Base-by-base conservation (phyloP, 23 tunicate genomes). In the Clavelina lepadiformis region DNA sequence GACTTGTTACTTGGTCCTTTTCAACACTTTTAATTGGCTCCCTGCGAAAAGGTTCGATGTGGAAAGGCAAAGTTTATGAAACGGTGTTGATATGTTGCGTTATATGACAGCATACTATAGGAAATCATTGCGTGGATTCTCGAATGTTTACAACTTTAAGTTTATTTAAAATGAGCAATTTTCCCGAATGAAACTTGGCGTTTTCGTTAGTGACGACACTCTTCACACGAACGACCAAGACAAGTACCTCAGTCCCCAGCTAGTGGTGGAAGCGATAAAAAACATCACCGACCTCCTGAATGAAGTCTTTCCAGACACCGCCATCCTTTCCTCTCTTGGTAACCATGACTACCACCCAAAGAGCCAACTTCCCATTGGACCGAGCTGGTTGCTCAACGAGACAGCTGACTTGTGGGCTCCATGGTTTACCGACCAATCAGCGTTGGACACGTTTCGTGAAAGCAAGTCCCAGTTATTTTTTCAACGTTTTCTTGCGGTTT, bases 261-360 rank as follows among this genome's bases (percentile, higher is more conserved):
- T 37, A 31, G 88, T 81, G 30, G 28, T 81, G 28, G 72, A 81
- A 35, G 52, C 67, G 20, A 54, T 81, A 56, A 31, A 38, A 7
- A 72, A 81, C 58, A 58, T 66, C 3, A 72, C 88, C 8, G 33
- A 35, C 3, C 73, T 71, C 0, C 29, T 81, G 18, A 65, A 57
- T 26, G 35, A 73, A 24, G 67, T 55, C 15, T 81, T 81, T 73
- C 88, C 88, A 0, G 13, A 37, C 13, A 59, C 69, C 1, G 46
- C 8, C 21, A 55, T 81, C 0, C 73, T 34, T 32, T 45, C 88
- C 22, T 56, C 79, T 5, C 64, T 81, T 22, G 88, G 88, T 1
- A 81, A 81, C 65, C 88, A 81, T 33, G 88, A 81, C 38, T 63
- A 73, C 47, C 72, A 72, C 41, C 73, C 73, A 5, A 81, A 81